Evolutionary conservation across 2,888 invertebrate genomes (phyloP), one percentile per base, ranked within the genome.

Genomic region (Bibio marci): DNA sequence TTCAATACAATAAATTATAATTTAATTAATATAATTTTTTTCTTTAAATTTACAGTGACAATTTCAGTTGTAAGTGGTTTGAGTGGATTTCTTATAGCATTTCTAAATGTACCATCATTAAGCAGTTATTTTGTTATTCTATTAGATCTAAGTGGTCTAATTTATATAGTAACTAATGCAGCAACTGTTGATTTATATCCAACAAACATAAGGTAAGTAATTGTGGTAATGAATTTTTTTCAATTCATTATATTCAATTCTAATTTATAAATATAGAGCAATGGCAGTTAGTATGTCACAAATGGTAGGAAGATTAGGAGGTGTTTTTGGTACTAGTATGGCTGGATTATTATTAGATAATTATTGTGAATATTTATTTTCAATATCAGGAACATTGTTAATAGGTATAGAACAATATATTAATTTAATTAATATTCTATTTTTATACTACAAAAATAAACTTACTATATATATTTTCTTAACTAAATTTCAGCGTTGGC

Each of bases 251-350:
- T n/a, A n/a, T n/a, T n/a, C n/a, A n/a, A n/a, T n/a, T n/a, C n/a
- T n/a, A n/a, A n/a, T n/a, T n/a, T n/a, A n/a, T n/a, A n/a, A n/a
- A n/a, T n/a, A 50, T 38, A 58, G 67, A 46, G 69, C 62, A 14
- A 67, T 67, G 66, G 67, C 67, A 14, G 49, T 69, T 36, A 65
- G 67, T 27, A 62, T 69, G 40, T 65, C 66, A 0, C 48, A 67
- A 3, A 66, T 67, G 66, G 59, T 64, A 50, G 69, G 69, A 13
- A 56, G 67, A 18, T 42, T 53, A 26, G 67, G 67, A 1, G 66
- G 66, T 35, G 62, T 66, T 39, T 55, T 60, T 14, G 67, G 67
- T 3, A 59, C 64, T 2, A 64, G 65, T 46, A 44, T 64, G 15
- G 52, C 61, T 6, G 67, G 66, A 7, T 49, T 55, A 8, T 45